These are phyloP conservation scores for Neocrepidodera transversa DNA, from an alignment of 2,888 invertebrate genomes.

Conservation along the genomic window DNA sequence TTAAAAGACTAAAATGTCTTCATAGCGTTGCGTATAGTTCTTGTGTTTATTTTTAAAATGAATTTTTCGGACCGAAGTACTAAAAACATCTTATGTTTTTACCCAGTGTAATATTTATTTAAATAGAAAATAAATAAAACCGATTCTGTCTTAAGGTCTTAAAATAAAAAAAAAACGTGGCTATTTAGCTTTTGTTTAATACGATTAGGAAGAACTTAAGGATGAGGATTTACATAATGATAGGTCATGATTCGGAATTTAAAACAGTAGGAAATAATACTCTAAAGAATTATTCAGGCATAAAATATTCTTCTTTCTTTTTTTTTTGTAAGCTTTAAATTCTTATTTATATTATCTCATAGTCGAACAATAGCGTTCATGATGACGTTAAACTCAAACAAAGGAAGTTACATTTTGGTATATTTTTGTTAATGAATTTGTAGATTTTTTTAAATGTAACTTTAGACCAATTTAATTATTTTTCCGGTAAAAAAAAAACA, in stretches of 20 bases:
- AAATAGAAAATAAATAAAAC: neutral
- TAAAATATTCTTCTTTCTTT: conserved; percentile 21
- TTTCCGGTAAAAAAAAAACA: too few relatives aligned
- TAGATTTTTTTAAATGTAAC: too few relatives aligned
- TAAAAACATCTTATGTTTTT: too few relatives aligned
- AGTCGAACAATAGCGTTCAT: conserved; percentile 16
- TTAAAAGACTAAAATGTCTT: too few relatives aligned
- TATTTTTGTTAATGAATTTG: too few relatives aligned
- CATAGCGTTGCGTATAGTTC: too few relatives aligned
- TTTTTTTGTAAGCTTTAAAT: conserved; percentile 5
- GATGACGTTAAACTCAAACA: conserved; percentile 17
- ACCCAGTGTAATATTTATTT: too few relatives aligned
- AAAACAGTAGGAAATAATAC: conserved; percentile 25
- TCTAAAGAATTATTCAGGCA: conserved; percentile 18
- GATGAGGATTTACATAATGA: conserved; percentile 23
- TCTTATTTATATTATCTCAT: conserved; percentile 17
- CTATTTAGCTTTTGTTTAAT: conserved; percentile 15
- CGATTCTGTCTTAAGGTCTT: neutral
- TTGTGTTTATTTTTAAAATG: too few relatives aligned
- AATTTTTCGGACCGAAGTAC: too few relatives aligned
- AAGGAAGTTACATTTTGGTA: conserved; percentile 9
- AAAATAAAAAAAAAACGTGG: conserved; percentile 8
- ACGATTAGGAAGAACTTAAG: conserved; percentile 22
- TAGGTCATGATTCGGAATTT: conserved; percentile 26
- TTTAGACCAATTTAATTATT: too few relatives aligned